Base-by-base conservation (phyloP, 2,888 invertebrate genomes). In the Polia nebulosa region DNA sequence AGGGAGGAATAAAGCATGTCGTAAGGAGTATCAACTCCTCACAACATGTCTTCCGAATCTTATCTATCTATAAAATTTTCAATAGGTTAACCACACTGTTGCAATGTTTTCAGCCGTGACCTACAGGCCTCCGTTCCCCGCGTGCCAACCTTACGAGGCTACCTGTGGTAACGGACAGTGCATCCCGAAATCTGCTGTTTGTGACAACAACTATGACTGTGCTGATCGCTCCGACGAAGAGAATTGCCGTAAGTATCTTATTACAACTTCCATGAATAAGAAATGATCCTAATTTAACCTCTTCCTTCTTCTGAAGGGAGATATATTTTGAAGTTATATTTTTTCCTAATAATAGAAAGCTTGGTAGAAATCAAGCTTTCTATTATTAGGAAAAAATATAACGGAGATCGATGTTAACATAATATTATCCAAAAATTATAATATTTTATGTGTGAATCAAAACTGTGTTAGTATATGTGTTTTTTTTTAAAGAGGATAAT, bases 121-220 rank as follows among this genome's bases (percentile, higher is more conserved):
- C 0, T 36, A 41, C 0, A 69, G 68, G 11, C 84, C 89, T 5
- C 70, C 82, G 0, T 86, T 80, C 72, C 25, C 57, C 0, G 71
- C 75, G 0, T 95, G 95, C 75, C 76, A 84, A 34, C 73, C 88
- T 0, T 34, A 97, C 71, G 97, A 99, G 92, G 98, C 98, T 0
- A 99, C 98, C 0, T 99, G 99, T 88, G 97, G 97, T 73, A 99
- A 98, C 88, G 98, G 98, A 56, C 97, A 99, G 83, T 99, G 99
- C 89, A 98, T 99, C 78, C 96, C 97, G 0, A 98, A 97, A 89
- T 94, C 96, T 22, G 96, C 96, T 62, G 97, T 98, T 25, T 99
- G 99, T 86, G 97, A 99, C 86, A 97, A 97, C 11, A 96, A 96
- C 47, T 93, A 93, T n/a, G 98, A 98, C 88, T 99, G 99, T 85